Base-by-base conservation (phyloP, 2,888 invertebrate species). In the Drosophila flavopinicola region DNA sequence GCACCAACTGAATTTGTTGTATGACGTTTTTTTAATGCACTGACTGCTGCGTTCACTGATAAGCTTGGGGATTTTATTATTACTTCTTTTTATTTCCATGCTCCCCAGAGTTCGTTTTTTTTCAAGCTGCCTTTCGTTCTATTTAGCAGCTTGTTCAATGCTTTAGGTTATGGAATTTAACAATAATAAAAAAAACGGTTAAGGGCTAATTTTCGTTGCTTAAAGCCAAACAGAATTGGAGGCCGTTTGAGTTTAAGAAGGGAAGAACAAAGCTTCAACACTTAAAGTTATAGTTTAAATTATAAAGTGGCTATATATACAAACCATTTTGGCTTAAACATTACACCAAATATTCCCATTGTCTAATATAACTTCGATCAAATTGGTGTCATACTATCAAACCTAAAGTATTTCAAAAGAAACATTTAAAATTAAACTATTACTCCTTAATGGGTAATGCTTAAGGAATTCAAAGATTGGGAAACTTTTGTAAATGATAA, bases 41-140 rank as follows among this genome's bases (percentile, higher is more conserved):
- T 66, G 65, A 73, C 69, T 80, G 78, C 63, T 69, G 74, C 58
- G 76, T 57, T 75, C 29, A 68, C 85, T 87, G 84, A 84, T 85
- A 87, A 84, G 87, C 87, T 66, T 64, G 63, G 68, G 83, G 79
- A 87, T 78, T 84, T 75, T 79, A 71, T 83, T 85, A 79, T 83
- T 76, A 66, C 68, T 54, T 54, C 37, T 70, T 59, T 54, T 59
- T 54, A 30, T 66, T 56, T 60, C 13, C 32, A 42, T 52, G 45
- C 45, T 75, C 70, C 65, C 59, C 23, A 20, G 49, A 49, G 65
- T 24, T 38, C 13, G 24, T 41, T 64, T 54, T 38, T 32, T 11
- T 44, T 41, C 56, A 29, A 45, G 38, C 54, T 66, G 63, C 47
- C 44, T 59, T 66, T 57, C 42, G 39, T 54, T 65, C 63, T 57